Evolutionary conservation across 1,140 invertebrate genomes (phyloP), one percentile per base, ranked within the genome.

Genomic region (Nasonia giraulti): DNA sequence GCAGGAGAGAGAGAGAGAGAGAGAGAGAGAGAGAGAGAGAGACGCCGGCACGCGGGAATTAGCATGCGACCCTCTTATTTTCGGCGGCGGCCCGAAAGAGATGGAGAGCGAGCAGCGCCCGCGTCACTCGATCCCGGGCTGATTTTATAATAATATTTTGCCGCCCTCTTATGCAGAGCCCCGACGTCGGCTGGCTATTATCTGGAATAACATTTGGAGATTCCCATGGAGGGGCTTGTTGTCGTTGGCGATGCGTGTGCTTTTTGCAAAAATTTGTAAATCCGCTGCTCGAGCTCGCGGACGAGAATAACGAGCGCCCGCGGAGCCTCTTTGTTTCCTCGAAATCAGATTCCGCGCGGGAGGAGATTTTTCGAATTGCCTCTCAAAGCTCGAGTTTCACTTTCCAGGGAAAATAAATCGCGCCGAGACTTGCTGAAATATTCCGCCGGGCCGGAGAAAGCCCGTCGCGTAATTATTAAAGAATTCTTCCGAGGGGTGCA

Each of bases 101-200:
- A 40, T 50, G 10, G 55, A 62, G 20, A 1, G 23, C 23, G 23
- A 27, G 8, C 27, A 40, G 2, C 68, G 6, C 27, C 68, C 68
- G 68, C 7, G 23, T 17, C 76, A 17, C 33, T 17, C 44, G 76
- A 17, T 55, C 44, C 40, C 44, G 11, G 12, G 44, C n/a, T 75
- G 75, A 83, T 83, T 83, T 77, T 83, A 83, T 83, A 69, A 83
- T 83, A 78, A 83, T 83, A 77, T 83, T 83, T 83, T 68, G 47
- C 73, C 10, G n/a, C 66, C 76, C 33, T 50, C 50, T 76, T 83
- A 76, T 83, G 75, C 71, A 37, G 55, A 14, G 14, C 55, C 66
- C 50, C 73, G n/a, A 33, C 50, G 71, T 66, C 12, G 55, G 1
- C 33, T n/a, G 33, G 17, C 74, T 76, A 83, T 76, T 83, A 66